Conservation (phyloP, 2,113 vertebrate species). For the Hippocampus comes region DNA sequence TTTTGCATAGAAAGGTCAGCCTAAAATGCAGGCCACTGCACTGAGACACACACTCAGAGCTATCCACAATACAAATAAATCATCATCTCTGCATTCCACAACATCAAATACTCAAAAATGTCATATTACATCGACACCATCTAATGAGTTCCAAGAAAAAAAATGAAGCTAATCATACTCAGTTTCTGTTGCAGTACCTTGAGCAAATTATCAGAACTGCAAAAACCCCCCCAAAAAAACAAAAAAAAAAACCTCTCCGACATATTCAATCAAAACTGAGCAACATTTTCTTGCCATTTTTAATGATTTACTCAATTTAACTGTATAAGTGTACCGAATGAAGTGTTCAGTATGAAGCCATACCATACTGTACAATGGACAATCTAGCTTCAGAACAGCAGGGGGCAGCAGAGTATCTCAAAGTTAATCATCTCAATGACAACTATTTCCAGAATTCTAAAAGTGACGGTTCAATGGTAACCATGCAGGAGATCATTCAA, state of each 20-base stretch:
- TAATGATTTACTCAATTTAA: neutral
- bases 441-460: constrained; percentile 14
- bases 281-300: neutral
- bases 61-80: neutral
- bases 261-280: neutral
- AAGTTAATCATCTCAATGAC: constrained; percentile 3
- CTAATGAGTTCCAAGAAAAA: neutral
- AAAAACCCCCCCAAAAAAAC: too few relatives aligned
- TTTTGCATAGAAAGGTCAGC: neutral
- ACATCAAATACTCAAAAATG: neutral
- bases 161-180: neutral
- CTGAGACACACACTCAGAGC: neutral
- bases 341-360: neutral
- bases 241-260: neutral
- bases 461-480: constrained; percentile 30
- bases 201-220: neutral
- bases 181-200: neutral
- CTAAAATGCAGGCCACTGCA: neutral
- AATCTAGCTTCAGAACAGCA: constrained; percentile 27
- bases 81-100: neutral
- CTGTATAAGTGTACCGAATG: neutral
- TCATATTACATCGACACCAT: neutral
- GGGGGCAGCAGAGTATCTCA: constrained; percentile 51
- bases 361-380: neutral
- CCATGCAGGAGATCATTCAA: constrained; percentile 56